Evolutionary conservation across 1,140 invertebrate species (phyloP), one percentile per base, ranked within the genome.

Genomic region (Alviniconcha marisindica): DNA sequence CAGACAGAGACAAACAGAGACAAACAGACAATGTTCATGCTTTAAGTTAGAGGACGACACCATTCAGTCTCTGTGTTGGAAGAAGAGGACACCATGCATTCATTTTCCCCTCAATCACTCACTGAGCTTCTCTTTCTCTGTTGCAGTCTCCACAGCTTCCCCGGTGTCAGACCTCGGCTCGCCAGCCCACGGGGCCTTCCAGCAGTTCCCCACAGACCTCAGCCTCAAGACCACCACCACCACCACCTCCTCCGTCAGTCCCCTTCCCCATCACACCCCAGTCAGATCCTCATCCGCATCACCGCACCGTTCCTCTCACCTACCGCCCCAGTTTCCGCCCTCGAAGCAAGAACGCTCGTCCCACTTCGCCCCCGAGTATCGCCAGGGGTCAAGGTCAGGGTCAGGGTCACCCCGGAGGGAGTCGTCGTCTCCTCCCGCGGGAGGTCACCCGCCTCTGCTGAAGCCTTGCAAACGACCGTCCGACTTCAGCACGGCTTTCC

Each of bases 401-500:
- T 31, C n/a, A n/a, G n/a, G n/a, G n/a, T n/a, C n/a, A n/a, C n/a
- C n/a, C n/a, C n/a, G n/a, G n/a, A n/a, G n/a, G n/a, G n/a, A n/a
- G n/a, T n/a, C n/a, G n/a, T n/a, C n/a, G n/a, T n/a, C n/a, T n/a
- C n/a, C n/a, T n/a, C n/a, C 36, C 36, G 38, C 71, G 10, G 36
- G 18, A 15, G 28, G 36, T n/a, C 38, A n/a, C 15, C 38, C 14
- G 31, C 66, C 14, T 14, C 66, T 15, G 2, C 66, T 4, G 4
- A 21, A 24, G 73, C 73, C 73, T 28, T 44, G 77, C 51, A 80
- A 80, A 28, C 56, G 78, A 40, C 78, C 56, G 28, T 80, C 78
- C 2, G 78, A 80, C 56, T 80, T 80, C 78, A 80, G 78, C 78
- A 66, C 78, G 0, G 78, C 33, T 12, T 80, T 80, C 60, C 40